These are phyloP conservation scores for Takifugu flavidus DNA, from an alignment of 2,113 vertebrate genomes.

Conservation along the genomic window DNA sequence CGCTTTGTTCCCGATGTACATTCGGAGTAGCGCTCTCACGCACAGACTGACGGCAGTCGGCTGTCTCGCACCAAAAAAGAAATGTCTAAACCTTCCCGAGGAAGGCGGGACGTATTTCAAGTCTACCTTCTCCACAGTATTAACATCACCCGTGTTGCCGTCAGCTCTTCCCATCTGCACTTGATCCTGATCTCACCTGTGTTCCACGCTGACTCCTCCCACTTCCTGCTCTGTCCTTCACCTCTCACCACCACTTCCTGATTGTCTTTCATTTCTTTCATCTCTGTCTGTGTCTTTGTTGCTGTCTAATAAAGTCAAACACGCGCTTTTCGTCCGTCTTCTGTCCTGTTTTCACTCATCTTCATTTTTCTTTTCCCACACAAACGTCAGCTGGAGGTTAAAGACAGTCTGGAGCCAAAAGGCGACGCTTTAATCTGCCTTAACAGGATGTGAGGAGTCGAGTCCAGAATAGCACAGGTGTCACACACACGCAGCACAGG, in stretches of 20 bases:
- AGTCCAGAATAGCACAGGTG: conserved; percentile 33
- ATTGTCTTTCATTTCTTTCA: conserved; percentile 28
- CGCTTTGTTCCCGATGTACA: conserved; percentile 50
- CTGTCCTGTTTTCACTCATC: conserved; percentile 51
- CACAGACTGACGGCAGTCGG: conserved; percentile 44
- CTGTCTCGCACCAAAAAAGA: conserved; percentile 45
- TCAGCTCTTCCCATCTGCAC: not conserved
- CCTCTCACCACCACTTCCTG: conserved; percentile 13
- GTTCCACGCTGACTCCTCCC: conserved; percentile 4
- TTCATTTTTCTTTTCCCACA: conserved; percentile 14
- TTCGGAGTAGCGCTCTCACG: conserved; percentile 43
- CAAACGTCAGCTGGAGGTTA: not conserved
- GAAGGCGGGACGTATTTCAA: conserved; percentile 39
- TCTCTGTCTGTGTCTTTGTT: conserved; percentile 41
- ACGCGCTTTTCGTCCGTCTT: conserved; percentile 54
- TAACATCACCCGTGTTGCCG: not conserved
- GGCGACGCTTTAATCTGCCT: conserved; percentile 52
- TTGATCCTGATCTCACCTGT: conserved; percentile 24
- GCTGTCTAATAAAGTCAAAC: conserved; percentile 51
- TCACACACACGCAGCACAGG: not conserved
- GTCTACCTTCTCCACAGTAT: conserved; percentile 16
- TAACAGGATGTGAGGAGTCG: conserved; percentile 47
- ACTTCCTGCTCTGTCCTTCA: conserved; percentile 10
- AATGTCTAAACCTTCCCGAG: conserved; percentile 31
- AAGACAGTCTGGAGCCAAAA: not conserved